phyloP scores from a whole-genome alignment of 2,113 vertebrate species.

The Hippocampus comes region DNA sequence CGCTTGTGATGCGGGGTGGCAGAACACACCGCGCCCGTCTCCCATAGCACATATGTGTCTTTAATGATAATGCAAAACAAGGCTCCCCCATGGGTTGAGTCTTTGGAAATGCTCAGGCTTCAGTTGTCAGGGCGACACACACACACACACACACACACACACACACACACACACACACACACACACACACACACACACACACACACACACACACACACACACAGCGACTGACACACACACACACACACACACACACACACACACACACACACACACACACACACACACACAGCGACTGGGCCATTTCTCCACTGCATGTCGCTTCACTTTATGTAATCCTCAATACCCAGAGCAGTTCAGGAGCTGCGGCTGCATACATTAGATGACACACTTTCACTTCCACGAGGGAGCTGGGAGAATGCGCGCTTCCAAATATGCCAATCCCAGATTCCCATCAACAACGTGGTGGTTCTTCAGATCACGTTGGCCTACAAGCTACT shows the following conservation, averaged over 20 bases:
- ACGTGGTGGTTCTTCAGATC: conserved; percentile 23
- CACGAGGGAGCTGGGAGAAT: conserved; percentile 54
- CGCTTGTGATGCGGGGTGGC: conserved; percentile 27
- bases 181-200: too few species aligned
- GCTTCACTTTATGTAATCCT: conserved; percentile 61
- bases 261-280: conserved; percentile 1
- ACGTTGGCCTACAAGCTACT: not conserved
- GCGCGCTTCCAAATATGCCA: conserved; percentile 51
- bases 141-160: conserved; percentile 9
- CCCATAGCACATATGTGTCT: conserved; percentile 52
- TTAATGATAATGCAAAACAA: conserved; percentile 65
- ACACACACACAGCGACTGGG: not conserved
- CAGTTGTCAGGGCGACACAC: conserved; percentile 58
- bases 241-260: conserved; percentile 3
- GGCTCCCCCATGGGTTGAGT: conserved; percentile 43
- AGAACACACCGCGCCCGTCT: conserved; percentile 20
- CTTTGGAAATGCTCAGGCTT: conserved; percentile 52
- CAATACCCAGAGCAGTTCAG: conserved; percentile 57
- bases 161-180: too few species aligned
- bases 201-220: not conserved
- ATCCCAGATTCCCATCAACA: conserved; percentile 51
- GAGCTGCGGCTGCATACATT: conserved; percentile 64
- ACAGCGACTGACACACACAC: too few species aligned
- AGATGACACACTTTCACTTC: conserved; percentile 67
- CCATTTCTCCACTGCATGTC: conserved; percentile 31